Evolutionary conservation across 2,888 invertebrate genomes (phyloP), one percentile per base, ranked within the genome.

Genomic region (Dynastes grantii): DNA sequence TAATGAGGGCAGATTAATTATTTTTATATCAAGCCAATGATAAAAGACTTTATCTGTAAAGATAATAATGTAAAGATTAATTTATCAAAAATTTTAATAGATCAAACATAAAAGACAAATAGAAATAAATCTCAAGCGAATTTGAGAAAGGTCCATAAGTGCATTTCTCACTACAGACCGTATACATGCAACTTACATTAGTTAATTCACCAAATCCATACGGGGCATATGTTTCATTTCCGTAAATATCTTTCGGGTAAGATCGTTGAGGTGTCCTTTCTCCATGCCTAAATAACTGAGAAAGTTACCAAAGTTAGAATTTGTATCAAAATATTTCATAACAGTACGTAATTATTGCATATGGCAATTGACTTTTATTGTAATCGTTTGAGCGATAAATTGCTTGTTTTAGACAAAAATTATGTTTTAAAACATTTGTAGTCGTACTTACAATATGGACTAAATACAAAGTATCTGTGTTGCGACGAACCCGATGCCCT

Each of bases 161-260:
- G 11, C 8, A 11, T 8, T 45, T 2, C 45, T 45, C 8, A 8
- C 2, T 11, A 45, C 45, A 2, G 8, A 45, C 11, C 8, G 45
- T 45, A 45, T 45, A 45, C 11, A 45, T 45, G 11, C 11, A 11
- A 45, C 45, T 45, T 89, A 94, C 94, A 88, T 92, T 92, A 70
- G 95, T 94, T 70, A 95, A 88, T 86, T 95, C 94, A 76, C 94
- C 94, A 91, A 92, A 93, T 68, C 94, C 95, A 83, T 91, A 92
- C 22, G 94, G 94, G 90, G 92, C n/a, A 87, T 91, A 91, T 22
- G 90, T 90, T 81, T 91, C 90, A 84, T 93, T 91, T 51, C 85
- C 88, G 81, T 92, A 89, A 5, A 92, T 92, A 89, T 95, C 94
- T 81, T 90, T 92, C 8, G 94, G 93, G 85, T 93, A 95, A 65